These are phyloP conservation scores for Lepus oiostolus DNA, from an alignment of 2,797 vertebrate genomes.

Conservation along the genomic window DNA sequence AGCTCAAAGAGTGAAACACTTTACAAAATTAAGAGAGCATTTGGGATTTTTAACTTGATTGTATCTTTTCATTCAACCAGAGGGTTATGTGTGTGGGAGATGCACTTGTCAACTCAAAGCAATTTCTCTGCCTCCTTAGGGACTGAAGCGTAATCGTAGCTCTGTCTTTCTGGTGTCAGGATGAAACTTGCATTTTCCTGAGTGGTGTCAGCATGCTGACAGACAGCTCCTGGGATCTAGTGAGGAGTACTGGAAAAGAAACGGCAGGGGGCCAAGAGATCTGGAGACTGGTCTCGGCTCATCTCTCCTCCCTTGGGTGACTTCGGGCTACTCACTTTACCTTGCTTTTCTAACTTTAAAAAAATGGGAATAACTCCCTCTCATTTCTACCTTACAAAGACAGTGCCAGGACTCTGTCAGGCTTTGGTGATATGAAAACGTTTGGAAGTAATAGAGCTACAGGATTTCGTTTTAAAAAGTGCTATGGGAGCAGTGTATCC, in stretches of 20 bases:
- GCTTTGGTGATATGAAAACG: constrained; percentile 49
- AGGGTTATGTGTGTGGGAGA: constrained; percentile 80
- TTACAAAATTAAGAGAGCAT: constrained; percentile 81
- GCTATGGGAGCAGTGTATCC: not conserved
- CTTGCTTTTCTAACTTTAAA: constrained; percentile 67
- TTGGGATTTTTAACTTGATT: constrained; percentile 82
- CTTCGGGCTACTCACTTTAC: constrained; percentile 47
- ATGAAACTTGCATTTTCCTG: constrained; percentile 79
- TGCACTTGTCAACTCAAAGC: constrained; percentile 84
- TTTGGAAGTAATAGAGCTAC: constrained; percentile 52
- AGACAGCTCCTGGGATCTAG: constrained; percentile 76
- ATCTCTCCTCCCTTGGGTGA: not conserved
- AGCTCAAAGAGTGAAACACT: constrained; percentile 78
- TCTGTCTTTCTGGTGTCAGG: constrained; percentile 81
- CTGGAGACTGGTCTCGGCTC: constrained; percentile 26
- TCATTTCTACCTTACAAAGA: constrained; percentile 53
- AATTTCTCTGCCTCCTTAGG: constrained; percentile 83
- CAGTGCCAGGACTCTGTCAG: constrained; percentile 44
- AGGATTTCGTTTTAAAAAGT: not conserved
- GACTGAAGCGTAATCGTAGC: constrained; percentile 76
- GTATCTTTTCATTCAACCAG: constrained; percentile 83
- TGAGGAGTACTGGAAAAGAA: constrained; percentile 65
- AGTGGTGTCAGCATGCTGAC: constrained; percentile 79
- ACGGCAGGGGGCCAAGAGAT: not conserved
- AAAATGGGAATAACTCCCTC: constrained; percentile 42